Evolutionary conservation across 2,113 vertebrate genomes (phyloP), one percentile per base, ranked within the genome.

Genomic region (Corythornis cristatus): DNA sequence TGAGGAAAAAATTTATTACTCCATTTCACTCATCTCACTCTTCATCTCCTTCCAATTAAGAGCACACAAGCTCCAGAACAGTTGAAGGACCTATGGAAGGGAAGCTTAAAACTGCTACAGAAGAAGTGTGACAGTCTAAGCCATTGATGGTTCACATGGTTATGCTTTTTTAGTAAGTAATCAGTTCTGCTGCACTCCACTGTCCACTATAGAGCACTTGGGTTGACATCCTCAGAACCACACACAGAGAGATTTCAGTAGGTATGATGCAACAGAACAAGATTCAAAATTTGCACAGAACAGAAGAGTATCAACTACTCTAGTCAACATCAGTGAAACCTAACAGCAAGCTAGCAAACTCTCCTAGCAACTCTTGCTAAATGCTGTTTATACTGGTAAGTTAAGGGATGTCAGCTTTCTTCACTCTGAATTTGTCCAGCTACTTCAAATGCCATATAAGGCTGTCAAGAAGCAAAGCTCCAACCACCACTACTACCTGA

Each of bases 201-300:
- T 54, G 61, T 25, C 18, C 11, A 35, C 37, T 86, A 83, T 2
- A 35, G 37, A 89, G 33, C 18, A 46, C 21, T 88, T 20, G 0
- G 7, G 53, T 1, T 75, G 25, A 42, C 9, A 70, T 21, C 14
- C 66, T 45, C 51, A 86, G 65, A 86, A 67, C 3, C 23, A 66
- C 0, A 0, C 9, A 20, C 1, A 61, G 25, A 62, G 11, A 21
- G 26, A 33, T 61, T 81, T 58, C 13, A 58, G 23, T 21, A 62
- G 22, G 13, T 35, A 40, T 4, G 10, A 64, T 10, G 76, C 18
- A 76, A 54, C 13, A 33, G 19, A 71, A 51, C 12, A 42, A 53
- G 12, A 68, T 10, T 9, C 9, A 80, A 48, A 45, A 51, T 13
- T 10, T 46, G 17, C 35, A 15, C 42, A 57, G 48, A 91, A 64